Percentiles rank a stretch among this genome's conserved stretches.
Evolutionary conservation across 2,113 vertebrate species (phyloP).

Genomic region (Aplodontia rufa): DNA sequence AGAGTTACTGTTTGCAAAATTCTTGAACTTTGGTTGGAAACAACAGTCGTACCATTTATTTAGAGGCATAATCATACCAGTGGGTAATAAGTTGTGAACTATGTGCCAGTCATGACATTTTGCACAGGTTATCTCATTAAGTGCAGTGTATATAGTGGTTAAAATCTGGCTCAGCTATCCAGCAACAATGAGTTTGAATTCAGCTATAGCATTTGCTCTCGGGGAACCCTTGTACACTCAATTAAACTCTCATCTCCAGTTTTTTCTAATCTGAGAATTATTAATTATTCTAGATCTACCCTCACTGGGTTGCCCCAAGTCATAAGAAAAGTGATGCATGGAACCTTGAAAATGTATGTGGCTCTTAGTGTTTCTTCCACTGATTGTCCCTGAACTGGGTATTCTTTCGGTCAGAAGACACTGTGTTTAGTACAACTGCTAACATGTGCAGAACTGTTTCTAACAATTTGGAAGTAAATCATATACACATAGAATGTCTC

Average conservation of each 20-base stretch:
- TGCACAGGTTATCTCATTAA: not conserved
- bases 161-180: not conserved
- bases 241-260: not conserved
- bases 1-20: not conserved
- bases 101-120: not conserved
- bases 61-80: not conserved
- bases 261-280: not conserved
- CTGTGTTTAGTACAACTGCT: not conserved
- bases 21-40: not conserved
- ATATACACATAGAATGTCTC: not conserved
- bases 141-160: not conserved
- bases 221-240: not conserved
- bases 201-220: not conserved
- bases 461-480: not conserved
- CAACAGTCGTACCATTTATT: not conserved
- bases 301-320: not conserved
- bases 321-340: not conserved
- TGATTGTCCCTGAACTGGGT: fast-evolving
- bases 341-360: not conserved
- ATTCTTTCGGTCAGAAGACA: not conserved
- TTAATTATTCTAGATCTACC: not conserved
- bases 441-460: not conserved
- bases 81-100: not conserved
- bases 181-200: not conserved
- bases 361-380: fast-evolving